Conservation (phyloP, 2,888 invertebrate genomes). For the Lathronympha strigana region DNA sequence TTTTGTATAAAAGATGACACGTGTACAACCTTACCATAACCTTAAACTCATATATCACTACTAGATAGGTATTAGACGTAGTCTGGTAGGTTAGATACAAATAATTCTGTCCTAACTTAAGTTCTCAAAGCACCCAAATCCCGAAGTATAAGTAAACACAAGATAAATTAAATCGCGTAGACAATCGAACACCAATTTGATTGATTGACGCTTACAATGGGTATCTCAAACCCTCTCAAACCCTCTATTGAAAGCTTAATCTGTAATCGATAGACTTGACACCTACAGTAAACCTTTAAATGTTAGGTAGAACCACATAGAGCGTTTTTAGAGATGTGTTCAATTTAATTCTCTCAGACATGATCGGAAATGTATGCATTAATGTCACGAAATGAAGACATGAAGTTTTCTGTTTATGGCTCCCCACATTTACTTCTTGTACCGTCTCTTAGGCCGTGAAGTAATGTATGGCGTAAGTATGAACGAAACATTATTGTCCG, state of each 20-base stretch:
- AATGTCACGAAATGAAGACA: too few species aligned
- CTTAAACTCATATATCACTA: too few species aligned
- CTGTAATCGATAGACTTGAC: constrained; percentile 48
- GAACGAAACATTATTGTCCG: too few species aligned
- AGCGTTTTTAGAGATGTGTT: background rate
- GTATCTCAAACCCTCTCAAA: constrained; percentile 35
- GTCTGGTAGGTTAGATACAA: background rate
- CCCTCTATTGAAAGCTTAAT: constrained; percentile 45
- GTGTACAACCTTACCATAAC: too few species aligned
- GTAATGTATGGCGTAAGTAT: too few species aligned
- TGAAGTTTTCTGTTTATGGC: too few species aligned
- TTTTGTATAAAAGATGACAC: too few species aligned
- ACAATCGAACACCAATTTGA: constrained; percentile 41
- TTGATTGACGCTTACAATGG: constrained; percentile 45
- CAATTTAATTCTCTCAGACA: background rate
- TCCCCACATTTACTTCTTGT: too few species aligned
- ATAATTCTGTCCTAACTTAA: background rate
- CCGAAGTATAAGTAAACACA: constrained; percentile 33
- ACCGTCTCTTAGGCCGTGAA: too few species aligned
- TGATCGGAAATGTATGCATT: too few species aligned
- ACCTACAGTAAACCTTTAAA: constrained; percentile 35
- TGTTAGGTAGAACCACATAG: constrained; percentile 11
- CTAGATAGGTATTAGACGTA: too few species aligned
- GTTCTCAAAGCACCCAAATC: constrained; percentile 7
- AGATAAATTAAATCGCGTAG: constrained; percentile 36